Base-by-base conservation (phyloP, 2,113 vertebrate genomes). In the Brachyhypopomus gauderio region DNA sequence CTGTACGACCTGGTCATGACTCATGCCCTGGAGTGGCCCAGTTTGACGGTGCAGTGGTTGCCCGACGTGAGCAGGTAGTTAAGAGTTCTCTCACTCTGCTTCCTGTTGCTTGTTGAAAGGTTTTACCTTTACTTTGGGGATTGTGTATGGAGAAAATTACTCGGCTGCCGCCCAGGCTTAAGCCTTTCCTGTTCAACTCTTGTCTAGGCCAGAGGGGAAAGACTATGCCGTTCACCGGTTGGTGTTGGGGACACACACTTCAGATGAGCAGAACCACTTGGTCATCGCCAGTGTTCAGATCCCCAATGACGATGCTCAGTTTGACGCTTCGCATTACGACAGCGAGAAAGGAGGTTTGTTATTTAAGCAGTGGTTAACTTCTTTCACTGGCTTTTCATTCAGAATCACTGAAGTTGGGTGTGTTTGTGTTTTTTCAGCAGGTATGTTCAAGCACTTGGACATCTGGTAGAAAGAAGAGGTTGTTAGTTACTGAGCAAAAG, bases 201-300 rank as follows among this genome's bases (percentile, higher is more conserved):
- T 80, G 11, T 91, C 80, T 90, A 98, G 96, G 88, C 94, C 95
- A 0, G 96, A 98, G 89, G 97, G 96, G 86, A 97, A 97, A 88
- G 96, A 98, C 89, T 96, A 96, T 60, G 91, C 95, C 0, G 87
- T 98, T 19, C 97, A 97, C 85, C 93, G 96, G 88, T 91, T 98
- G 88, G 95, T 96, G 86, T 85, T 98, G 86, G 97, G 97, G 3
- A 98, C 96, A 0, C 96, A 98, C 86, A 98, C 95, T 0, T 96
- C 97, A 0, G 95, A 98, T 86, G 97, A 98, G 79, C 97, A 98
- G 93, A 98, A 97, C 91, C 96, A 98, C 88, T 92, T 98, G 19
- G 96, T 98, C 76, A 96, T 98, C 73, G 97, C 96, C 80, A 96
- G 95, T 25, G 96, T 97, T 76, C 97, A 98, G 92, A 93, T 98